Base-by-base conservation (phyloP, 1,140 invertebrate species). In the Drosophila mojavensis region DNA sequence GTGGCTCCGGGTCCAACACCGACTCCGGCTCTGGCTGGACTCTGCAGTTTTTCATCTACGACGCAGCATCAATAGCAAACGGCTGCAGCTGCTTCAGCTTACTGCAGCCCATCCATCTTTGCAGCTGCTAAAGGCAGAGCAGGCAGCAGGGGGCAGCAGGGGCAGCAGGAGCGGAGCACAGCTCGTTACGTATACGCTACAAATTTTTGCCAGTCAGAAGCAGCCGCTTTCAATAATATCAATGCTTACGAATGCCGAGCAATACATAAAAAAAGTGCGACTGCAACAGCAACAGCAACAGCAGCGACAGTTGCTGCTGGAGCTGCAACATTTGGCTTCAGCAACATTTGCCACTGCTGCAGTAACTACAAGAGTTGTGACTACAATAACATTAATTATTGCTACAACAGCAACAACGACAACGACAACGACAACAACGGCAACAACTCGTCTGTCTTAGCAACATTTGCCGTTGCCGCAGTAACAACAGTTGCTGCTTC, bases 81-180 rank as follows among this genome's bases (percentile, higher is more conserved):
- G 48, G 50, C 58, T 50, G 26, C 62, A 50, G 53, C 54, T 65
- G 82, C 75, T 43, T 66, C 55, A 64, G 65, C 77, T 79, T 72
- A 80, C 65, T 88, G 84, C 83, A 78, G 84, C 68, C 73, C 76
- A 86, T 88, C 84, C 83, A 88, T 88, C 83, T 79, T 66, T 39
- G 36, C 36, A 39, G 4, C 36, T 11, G 36, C 15, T 30, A 24
- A 24, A 3, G 20, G 20, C 20, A 24, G 20, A 24, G 20, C 5
- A 24, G 7, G 13, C 43, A 15, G 43, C 13, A 30, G 26, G n/a
- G 30, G 7, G 20, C 30, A 41, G 17, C n/a, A 7, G 33, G 33
- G 33, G 33, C 33, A 9, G 33, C 33, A 33, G 9, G 28, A 30
- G 33, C 2, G 33, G 33, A 1, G 33, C 33, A 7, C 24, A 2